Evolutionary conservation across 2,113 vertebrate species (phyloP), one percentile per base, ranked within the genome.

Genomic region (Chionis minor): DNA sequence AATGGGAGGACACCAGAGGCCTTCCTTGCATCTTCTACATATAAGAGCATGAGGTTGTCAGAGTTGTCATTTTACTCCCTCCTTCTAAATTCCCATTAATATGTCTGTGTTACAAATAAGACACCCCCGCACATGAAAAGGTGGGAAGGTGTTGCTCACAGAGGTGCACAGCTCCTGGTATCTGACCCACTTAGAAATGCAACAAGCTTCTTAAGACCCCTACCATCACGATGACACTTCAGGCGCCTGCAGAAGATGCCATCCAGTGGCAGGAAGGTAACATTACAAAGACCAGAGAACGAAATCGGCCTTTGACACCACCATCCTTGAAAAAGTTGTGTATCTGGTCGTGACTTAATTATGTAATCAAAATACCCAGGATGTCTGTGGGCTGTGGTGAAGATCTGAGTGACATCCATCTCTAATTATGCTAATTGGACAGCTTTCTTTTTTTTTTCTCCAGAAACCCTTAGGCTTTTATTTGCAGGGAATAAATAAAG

Each of bases 401-500:
- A 87, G 72, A 9, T 40, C 3, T 77, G 72, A 96, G 77, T 79
- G 92, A 66, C 93, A 90, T 32, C 51, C 79, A 62, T 52, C 88
- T 75, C 92, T 94, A 96, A 95, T 96, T 94, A 96, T 85, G 79
- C 17, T 95, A 96, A 97, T 97, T 95, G 45, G 30, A 32, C 27
- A 11, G 70, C 10, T 18, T 56, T 33, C 69, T 38, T 33, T 72
- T 78, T 65, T 54, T 32, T 20, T n/a, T 20, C 71, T 82, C 12
- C 69, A 56, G 77, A 85, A 96, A 24, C 62, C 80, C 73, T 85
- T 16, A 74, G 87, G 70, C 92, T 93, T 95, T 97, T 96, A 96
- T 95, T 97, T 98, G 94, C 95, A 82, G 96, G 89, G 77, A 95
- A 95, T 88, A 96, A 98, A 97, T 96, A 94, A 88, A 77, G 90